Evolutionary conservation across 64 coral and sea anemone genomes (phyloP).

Genomic region (Trachythela sp.): DNA sequence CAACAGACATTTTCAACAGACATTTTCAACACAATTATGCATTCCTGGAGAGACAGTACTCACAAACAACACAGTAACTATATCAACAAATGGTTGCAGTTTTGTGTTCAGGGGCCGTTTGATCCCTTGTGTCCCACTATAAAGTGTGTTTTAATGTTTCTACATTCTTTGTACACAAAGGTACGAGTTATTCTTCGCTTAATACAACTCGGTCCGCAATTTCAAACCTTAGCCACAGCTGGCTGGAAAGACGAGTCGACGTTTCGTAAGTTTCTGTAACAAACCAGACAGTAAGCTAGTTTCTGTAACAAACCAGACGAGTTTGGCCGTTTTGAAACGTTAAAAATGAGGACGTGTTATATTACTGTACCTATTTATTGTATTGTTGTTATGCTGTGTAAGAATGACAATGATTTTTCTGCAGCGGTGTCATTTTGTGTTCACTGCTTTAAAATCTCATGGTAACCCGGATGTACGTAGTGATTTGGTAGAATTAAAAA

Average conservation of each 20-base stretch:
- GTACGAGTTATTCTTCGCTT: conserved; percentile 6
- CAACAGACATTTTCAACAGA: neutral
- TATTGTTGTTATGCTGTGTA: neutral
- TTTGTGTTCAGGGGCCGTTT: conserved; percentile 25
- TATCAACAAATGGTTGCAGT: conserved; percentile 38
- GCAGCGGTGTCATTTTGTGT: conserved; percentile 12
- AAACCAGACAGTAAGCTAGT: conserved; percentile 47
- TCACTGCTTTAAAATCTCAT: conserved; percentile 33
- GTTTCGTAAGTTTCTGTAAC: conserved; percentile 30
- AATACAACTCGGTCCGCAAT: neutral
- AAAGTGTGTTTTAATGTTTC: neutral
- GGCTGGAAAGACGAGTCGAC: conserved; percentile 51
- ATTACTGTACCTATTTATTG: neutral
- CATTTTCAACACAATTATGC: neutral
- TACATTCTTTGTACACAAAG: conserved; percentile 2
- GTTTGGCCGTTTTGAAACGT: conserved; percentile 3
- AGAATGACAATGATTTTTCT: too few species aligned
- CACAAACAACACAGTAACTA: conserved; percentile 29
- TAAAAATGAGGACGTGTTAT: neutral
- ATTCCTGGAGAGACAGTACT: conserved; percentile 15
- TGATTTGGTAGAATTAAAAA: conserved; percentile 45
- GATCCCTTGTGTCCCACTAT: conserved; percentile 40
- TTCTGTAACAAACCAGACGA: conserved; percentile 45
- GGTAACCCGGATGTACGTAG: conserved; percentile 12
- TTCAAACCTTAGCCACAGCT: conserved; percentile 17